Evolutionary conservation across 2,888 invertebrate genomes (phyloP).

Genomic region (Drosophila stalkeri): DNA sequence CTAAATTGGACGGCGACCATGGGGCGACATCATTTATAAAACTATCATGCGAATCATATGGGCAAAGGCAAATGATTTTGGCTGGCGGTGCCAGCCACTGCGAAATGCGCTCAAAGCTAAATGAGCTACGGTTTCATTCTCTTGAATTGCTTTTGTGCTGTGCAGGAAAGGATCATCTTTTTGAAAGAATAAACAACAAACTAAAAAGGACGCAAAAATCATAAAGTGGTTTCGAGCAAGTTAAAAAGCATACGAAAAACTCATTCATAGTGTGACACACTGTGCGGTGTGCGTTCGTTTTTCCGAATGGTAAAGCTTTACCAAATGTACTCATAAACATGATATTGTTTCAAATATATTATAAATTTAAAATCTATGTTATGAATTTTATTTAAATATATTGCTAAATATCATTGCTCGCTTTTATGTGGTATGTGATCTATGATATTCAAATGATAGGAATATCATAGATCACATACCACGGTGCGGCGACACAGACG

Average conservation of each 20-base stretch:
- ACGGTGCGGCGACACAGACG: constrained; percentile 57
- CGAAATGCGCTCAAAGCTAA: constrained; percentile 56
- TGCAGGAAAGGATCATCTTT: constrained; percentile 81
- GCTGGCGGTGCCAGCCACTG: constrained; percentile 35
- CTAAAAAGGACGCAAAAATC: constrained; percentile 73
- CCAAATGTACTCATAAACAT: background rate
- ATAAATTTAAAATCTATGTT: background rate
- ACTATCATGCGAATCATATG: constrained; percentile 33
- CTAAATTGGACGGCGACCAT: constrained; percentile 32
- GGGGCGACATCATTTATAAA: constrained; percentile 34
- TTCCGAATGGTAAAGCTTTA: background rate
- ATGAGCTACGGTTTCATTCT: constrained; percentile 81
- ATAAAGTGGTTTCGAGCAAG: constrained; percentile 79
- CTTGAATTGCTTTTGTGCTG: constrained; percentile 70
- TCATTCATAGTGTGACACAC: constrained; percentile 72
- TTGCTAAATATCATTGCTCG: no score
- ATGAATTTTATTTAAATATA: background rate
- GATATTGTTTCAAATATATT: background rate
- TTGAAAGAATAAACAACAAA: constrained; percentile 59
- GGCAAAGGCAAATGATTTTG: constrained; percentile 56
- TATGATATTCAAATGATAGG: no score
- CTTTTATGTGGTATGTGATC: no score
- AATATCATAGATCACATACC: constrained; percentile 43
- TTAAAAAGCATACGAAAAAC: constrained; percentile 62
- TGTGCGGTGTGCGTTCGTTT: constrained; percentile 26